Conservation (phyloP, 2,888 invertebrate genomes). For the Limenitis camilla region DNA sequence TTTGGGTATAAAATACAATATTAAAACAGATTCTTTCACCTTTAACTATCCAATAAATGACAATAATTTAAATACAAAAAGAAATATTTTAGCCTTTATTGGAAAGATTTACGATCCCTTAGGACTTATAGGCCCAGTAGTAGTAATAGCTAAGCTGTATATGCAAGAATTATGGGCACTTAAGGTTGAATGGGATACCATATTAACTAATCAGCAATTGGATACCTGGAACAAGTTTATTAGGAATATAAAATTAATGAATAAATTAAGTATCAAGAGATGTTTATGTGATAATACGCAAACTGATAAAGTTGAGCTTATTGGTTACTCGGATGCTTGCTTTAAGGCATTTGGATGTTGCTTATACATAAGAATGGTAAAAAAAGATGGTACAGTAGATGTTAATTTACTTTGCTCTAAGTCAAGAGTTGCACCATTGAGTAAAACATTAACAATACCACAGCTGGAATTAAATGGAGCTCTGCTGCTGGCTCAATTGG, state of each 20-base stretch:
- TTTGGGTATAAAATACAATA: constrained; percentile 13
- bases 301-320: constrained; percentile 16
- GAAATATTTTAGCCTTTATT: constrained; percentile 21
- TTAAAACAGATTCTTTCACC: constrained; percentile 2
- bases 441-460: constrained; percentile 12
- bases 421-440: constrained; percentile 14
- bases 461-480: no score
- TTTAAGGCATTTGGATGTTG: constrained; percentile 17
- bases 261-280: no score
- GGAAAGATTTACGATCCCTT: constrained; percentile 23
- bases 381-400: constrained; percentile 1
- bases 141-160: no score
- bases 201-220: constrained; percentile 9
- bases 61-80: constrained; percentile 12
- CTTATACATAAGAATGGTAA: constrained; percentile 17
- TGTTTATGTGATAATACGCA: no score
- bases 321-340: constrained; percentile 20
- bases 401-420: constrained; percentile 17
- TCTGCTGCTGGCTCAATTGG: no score
- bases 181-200: constrained; percentile 12
- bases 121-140: constrained; percentile 21
- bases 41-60: constrained; percentile 2
- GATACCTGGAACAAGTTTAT: constrained; percentile 2
- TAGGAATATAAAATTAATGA: neutral
- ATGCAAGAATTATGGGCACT: constrained; percentile 21